Evolutionary conservation across 1,140 invertebrate species (phyloP).

Genomic region (Sweltsa coloradensis): DNA sequence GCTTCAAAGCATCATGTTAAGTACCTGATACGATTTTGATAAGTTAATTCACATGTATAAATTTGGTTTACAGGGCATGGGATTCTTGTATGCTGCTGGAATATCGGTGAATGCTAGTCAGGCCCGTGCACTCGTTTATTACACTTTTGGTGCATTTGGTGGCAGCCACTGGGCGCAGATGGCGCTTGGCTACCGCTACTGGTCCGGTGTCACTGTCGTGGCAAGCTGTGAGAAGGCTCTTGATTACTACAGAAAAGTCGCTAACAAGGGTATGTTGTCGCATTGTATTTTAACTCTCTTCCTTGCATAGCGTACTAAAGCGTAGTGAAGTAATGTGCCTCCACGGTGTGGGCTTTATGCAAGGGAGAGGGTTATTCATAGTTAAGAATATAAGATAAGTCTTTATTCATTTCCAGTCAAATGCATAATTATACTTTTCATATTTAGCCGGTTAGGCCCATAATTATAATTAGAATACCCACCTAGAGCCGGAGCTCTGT

Average conservation of each 20-base stretch:
- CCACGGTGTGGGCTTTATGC: too few relatives aligned
- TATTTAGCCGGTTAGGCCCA: too few relatives aligned
- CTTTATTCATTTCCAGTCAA: too few relatives aligned
- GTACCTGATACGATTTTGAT: not conserved
- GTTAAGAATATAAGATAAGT: too few relatives aligned
- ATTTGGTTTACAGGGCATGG: conserved; percentile 55
- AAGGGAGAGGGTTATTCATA: too few relatives aligned
- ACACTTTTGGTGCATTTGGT: conserved; percentile 79
- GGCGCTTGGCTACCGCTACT: conserved; percentile 82
- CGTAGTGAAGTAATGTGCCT: too few relatives aligned
- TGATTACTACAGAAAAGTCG: conserved; percentile 78
- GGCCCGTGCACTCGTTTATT: conserved; percentile 79
- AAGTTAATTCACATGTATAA: too few relatives aligned
- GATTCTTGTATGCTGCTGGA: conserved; percentile 81
- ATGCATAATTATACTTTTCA: too few relatives aligned
- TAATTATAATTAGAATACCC: too few relatives aligned
- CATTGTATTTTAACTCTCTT: too few relatives aligned
- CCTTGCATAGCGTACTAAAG: too few relatives aligned
- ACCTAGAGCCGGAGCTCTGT: too few relatives aligned
- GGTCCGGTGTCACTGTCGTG: conserved; percentile 78
- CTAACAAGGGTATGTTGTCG: conserved; percentile 57
- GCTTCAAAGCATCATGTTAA: not conserved
- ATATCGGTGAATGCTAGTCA: conserved; percentile 75
- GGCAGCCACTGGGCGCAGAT: conserved; percentile 88
- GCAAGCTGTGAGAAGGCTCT: conserved; percentile 83